These are phyloP conservation scores for Drosophila melanogaster DNA, from an alignment of 1,140 invertebrate genomes.

Conservation along the genomic window Release_6_plus_ISO1_MT NT_033777.3:27695001-27695500, in stretches of 20 bases:
- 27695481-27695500: conserved; percentile 87
- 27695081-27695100: background rate
- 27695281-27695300: conserved; percentile 68
- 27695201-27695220: background rate
- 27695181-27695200: background rate
- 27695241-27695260: conserved; percentile 18
- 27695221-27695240: background rate
- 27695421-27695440: conserved; percentile 86
- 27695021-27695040: background rate
- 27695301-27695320: conserved; percentile 64
- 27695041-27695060: background rate
- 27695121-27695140: background rate
- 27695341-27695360: conserved; percentile 75
- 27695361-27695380: conserved; percentile 85
- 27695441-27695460: conserved; percentile 91
- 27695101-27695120: no score
- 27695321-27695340: conserved; percentile 69
- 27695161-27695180: background rate
- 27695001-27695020: background rate
- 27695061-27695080: background rate
- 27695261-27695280: conserved; percentile 45
- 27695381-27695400: conserved; percentile 62
- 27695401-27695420: conserved; percentile 84
- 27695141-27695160: no score
- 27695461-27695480: conserved; percentile 86